A percentile compares a stretch with the other conserved stretches of the same genome.
Conservation (phyloP, 53 echinoderm and acorn worm species). For the Echinarachnius parma region DNA sequence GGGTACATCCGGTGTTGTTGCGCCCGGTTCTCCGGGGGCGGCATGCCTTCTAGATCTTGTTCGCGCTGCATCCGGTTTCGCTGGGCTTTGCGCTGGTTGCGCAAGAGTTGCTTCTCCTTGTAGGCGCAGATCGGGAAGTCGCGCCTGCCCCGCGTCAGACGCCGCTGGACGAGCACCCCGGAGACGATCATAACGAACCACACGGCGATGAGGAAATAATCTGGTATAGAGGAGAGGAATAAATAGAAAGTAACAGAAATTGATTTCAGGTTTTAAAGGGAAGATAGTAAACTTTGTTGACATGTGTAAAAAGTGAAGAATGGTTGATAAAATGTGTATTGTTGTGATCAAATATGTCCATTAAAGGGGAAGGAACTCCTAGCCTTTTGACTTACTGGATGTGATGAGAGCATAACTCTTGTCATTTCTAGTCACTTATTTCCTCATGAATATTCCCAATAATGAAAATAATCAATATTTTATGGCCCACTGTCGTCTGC, state of each 20-base stretch:
- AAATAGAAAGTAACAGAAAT: not conserved
- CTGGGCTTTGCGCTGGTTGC: conserved; percentile 19
- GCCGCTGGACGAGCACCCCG: conserved; percentile 55
- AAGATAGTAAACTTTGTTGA: too few species aligned
- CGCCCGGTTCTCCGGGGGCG: not conserved
- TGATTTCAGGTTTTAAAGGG: too few species aligned
- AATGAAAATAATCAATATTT: too few species aligned
- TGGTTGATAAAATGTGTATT: too few species aligned
- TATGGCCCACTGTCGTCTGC: too few species aligned
- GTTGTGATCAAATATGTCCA: too few species aligned
- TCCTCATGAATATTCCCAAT: too few species aligned
- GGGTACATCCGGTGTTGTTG: not conserved
- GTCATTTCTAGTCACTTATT: too few species aligned
- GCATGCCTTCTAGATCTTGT: not conserved
- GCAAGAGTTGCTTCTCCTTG: conserved; percentile 12
- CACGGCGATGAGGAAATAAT: conserved; percentile 51
- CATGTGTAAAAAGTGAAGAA: too few species aligned
- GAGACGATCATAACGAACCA: conserved; percentile 57
- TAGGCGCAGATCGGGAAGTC: conserved; percentile 81
- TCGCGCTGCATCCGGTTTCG: conserved; percentile 4
- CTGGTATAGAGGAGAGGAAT: conserved; percentile 34
- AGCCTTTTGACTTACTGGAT: too few species aligned
- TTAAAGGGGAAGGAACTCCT: too few species aligned
- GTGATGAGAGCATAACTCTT: too few species aligned
- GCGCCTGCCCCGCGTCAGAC: conserved; percentile 51